Percentiles rank a stretch among this genome's conserved stretches.
These are phyloP conservation scores for Synanceia verrucosa DNA, from an alignment of 2,797 vertebrate species.

Conservation along the genomic window DNA sequence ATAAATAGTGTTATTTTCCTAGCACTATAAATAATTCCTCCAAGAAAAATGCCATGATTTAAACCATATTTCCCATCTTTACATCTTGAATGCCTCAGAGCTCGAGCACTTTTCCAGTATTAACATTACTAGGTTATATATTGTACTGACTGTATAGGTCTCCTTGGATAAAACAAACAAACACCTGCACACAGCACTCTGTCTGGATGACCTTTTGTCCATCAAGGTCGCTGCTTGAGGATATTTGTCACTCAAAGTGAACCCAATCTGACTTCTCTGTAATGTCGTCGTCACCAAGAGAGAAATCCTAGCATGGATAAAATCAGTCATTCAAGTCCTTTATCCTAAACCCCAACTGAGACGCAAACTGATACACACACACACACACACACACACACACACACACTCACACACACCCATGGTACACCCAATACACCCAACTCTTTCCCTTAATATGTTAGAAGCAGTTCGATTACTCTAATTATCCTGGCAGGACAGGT, in stretches of 20 bases:
- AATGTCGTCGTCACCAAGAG: slow-evolving; percentile 22
- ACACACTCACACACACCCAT: slow-evolving; percentile 6
- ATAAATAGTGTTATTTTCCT: too few species aligned
- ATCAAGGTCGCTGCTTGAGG: slow-evolving; percentile 27
- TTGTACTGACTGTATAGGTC: not conserved
- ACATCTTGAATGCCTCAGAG: not conserved
- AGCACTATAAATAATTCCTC: too few species aligned
- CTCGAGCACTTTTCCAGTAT: not conserved
- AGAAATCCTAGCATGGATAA: slow-evolving; percentile 63
- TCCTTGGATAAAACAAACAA: not conserved
- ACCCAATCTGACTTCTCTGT: slow-evolving; percentile 51
- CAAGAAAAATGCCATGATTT: too few species aligned
- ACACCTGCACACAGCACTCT: not conserved
- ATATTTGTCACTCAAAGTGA: slow-evolving; percentile 30
- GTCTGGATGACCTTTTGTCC: slow-evolving; percentile 9
- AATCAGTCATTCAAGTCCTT: slow-evolving; percentile 58
- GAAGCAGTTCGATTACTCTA: slow-evolving; percentile 13
- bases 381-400: slow-evolving; percentile 6
- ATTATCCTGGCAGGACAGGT: not conserved
- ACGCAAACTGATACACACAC: slow-evolving; percentile 54
- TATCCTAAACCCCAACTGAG: slow-evolving; percentile 35
- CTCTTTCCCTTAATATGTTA: not conserved
- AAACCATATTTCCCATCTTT: too few species aligned
- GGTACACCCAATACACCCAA: not conserved
- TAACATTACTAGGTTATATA: not conserved